These are phyloP conservation scores for Tachina grossa DNA, from an alignment of 2,888 invertebrate species.

Conservation along the genomic window DNA sequence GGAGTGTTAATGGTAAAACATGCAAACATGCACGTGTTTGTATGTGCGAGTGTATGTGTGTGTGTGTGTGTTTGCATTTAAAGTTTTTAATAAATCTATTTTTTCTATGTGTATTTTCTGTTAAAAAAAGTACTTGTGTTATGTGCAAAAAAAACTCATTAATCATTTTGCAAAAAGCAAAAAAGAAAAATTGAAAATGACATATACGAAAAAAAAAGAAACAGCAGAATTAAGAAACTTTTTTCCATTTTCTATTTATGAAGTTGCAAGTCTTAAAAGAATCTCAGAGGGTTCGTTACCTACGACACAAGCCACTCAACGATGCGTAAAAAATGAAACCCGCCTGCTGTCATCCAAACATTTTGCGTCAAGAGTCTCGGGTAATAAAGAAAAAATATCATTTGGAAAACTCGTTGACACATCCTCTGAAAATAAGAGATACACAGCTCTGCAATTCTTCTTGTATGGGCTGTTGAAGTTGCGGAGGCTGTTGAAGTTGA, in stretches of 20 bases:
- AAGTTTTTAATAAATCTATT: constrained; percentile 44
- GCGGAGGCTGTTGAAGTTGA: constrained; percentile 47
- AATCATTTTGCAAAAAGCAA: constrained; percentile 61
- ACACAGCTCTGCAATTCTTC: neutral
- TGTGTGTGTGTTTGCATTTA: constrained; percentile 8
- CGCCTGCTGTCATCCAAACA: constrained; percentile 67
- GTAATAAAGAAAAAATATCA: constrained; percentile 47
- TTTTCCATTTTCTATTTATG: constrained; percentile 3
- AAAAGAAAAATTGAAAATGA: constrained; percentile 61
- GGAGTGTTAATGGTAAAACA: constrained; percentile 46
- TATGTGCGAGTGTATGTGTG: neutral
- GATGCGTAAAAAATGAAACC: constrained; percentile 64
- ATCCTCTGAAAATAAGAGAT: constrained; percentile 46
- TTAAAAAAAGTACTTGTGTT: neutral
- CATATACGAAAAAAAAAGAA: constrained; percentile 26
- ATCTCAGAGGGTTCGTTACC: constrained; percentile 42
- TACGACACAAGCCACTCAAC: constrained; percentile 65
- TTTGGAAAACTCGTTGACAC: constrained; percentile 66
- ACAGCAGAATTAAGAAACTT: neutral
- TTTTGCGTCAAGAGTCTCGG: constrained; percentile 44
- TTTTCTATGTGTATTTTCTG: constrained; percentile 12
- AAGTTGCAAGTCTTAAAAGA: neutral
- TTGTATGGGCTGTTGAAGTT: neutral
- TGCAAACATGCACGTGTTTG: neutral
- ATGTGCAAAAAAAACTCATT: constrained; percentile 55